Percentiles rank a stretch among this genome's conserved stretches.
Evolutionary conservation across 2,113 vertebrate species (phyloP).

Genomic region (Hyperopisus bebe): DNA sequence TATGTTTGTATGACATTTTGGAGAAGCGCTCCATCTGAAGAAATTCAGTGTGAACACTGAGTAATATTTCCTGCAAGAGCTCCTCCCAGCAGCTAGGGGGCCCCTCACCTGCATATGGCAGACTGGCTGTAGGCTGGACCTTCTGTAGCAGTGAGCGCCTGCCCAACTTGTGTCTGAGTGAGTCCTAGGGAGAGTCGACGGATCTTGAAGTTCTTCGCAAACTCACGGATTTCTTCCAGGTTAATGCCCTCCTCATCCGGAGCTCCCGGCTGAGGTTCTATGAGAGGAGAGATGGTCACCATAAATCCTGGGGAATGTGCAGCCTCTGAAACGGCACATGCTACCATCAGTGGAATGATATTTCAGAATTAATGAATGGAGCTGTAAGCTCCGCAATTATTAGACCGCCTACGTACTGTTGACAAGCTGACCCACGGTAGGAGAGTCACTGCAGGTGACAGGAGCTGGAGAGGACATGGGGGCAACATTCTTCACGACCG

Average conservation of each 20-base stretch:
- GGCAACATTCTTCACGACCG: constrained; percentile 52
- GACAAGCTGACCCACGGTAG: constrained; percentile 87
- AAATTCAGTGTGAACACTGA: background rate
- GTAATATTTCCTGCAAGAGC: background rate
- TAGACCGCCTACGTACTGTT: constrained; percentile 67
- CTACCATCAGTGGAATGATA: background rate
- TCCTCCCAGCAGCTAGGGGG: background rate
- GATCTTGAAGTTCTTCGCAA: constrained; percentile 97
- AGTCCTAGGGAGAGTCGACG: constrained; percentile 84
- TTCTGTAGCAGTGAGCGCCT: constrained; percentile 88
- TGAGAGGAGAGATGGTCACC: constrained; percentile 5
- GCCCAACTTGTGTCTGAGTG: constrained; percentile 93
- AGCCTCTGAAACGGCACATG: background rate
- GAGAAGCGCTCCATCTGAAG: background rate
- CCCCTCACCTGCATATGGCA: constrained; percentile 84
- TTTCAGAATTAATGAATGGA: constrained; percentile 9
- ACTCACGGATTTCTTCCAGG: constrained; percentile 92
- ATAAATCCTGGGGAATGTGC: background rate
- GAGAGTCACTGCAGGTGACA: constrained; percentile 76
- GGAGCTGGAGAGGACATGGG: constrained; percentile 58
- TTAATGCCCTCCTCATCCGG: constrained; percentile 84
- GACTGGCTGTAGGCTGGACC: constrained; percentile 95
- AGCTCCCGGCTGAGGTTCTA: constrained; percentile 71
- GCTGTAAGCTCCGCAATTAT: background rate
- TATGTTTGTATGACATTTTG: background rate